Evolutionary conservation across 2,113 vertebrate species (phyloP).

Genomic region (Atherinomorus stipes): DNA sequence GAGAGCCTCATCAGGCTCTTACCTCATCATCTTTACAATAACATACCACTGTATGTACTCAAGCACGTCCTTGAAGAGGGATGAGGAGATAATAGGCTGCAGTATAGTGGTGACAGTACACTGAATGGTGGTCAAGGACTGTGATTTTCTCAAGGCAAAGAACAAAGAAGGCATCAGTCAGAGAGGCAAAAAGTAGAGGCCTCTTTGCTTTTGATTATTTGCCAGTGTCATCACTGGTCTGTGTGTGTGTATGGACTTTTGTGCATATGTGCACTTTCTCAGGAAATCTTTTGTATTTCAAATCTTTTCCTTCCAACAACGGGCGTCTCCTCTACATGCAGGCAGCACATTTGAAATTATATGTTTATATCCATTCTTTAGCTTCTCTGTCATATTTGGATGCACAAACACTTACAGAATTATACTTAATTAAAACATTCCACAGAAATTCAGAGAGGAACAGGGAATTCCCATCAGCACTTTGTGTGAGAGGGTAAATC

Average conservation of each 20-base stretch:
- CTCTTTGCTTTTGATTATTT: constrained; percentile 29
- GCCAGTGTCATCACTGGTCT: background rate
- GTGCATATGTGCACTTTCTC: background rate
- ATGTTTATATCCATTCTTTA: background rate
- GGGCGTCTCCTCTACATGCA: no score
- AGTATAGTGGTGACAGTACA: constrained; percentile 35
- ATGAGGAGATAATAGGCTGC: constrained; percentile 20
- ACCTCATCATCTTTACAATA: constrained; percentile 31
- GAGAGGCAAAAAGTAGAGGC: constrained; percentile 4
- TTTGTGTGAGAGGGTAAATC: constrained; percentile 1
- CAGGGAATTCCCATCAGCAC: background rate
- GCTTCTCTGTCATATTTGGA: background rate
- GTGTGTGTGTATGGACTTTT: constrained; percentile 12
- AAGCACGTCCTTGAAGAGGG: constrained; percentile 38
- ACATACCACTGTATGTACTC: constrained; percentile 18
- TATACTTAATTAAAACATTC: background rate
- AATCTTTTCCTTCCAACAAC: background rate
- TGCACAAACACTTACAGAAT: constrained; percentile 2
- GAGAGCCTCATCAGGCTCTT: constrained; percentile 32
- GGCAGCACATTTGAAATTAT: background rate
- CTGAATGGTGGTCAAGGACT: constrained; percentile 35
- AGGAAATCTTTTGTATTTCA: background rate
- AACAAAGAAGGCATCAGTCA: constrained; percentile 34
- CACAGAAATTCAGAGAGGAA: background rate
- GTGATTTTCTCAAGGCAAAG: constrained; percentile 23